A percentile compares a stretch with the other conserved stretches of the same genome.
Conservation (phyloP, 2,113 vertebrate species). For the Sphaerodactylus townsendi region DNA sequence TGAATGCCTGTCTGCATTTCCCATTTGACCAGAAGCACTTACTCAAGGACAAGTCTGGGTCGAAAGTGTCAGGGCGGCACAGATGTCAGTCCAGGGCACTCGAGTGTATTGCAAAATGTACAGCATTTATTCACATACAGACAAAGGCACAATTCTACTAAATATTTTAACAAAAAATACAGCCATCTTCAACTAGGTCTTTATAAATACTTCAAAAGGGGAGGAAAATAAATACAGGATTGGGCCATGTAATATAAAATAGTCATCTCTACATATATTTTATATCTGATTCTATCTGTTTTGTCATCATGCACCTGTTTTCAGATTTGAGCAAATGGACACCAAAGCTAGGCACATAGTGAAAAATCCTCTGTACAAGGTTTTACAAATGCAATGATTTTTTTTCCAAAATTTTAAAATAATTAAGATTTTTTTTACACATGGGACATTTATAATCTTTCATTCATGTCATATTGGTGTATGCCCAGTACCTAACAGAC, state of each 20-base stretch:
- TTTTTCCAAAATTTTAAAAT: slow-evolving; percentile 63
- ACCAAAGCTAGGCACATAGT: slow-evolving; percentile 86
- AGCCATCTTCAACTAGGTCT: slow-evolving; percentile 83
- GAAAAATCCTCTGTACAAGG: slow-evolving; percentile 82
- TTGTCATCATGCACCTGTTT: slow-evolving; percentile 80
- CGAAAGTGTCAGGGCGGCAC: background rate
- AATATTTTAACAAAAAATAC: slow-evolving; percentile 86
- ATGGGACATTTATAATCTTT: slow-evolving; percentile 69
- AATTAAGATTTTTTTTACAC: slow-evolving; percentile 72
- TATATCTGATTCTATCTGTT: slow-evolving; percentile 71
- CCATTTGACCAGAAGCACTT: no score
- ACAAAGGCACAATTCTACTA: slow-evolving; percentile 88
- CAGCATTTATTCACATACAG: slow-evolving; percentile 88
- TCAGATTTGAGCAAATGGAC: slow-evolving; percentile 79
- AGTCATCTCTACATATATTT: slow-evolving; percentile 85
- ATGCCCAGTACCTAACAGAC: slow-evolving; percentile 72
- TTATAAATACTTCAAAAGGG: slow-evolving; percentile 87
- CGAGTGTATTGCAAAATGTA: slow-evolving; percentile 81
- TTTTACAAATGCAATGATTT: slow-evolving; percentile 77
- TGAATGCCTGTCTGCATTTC: no score
- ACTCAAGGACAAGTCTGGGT: no score
- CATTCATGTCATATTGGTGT: slow-evolving; percentile 57
- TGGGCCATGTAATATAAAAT: slow-evolving; percentile 85
- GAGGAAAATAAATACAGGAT: slow-evolving; percentile 85
- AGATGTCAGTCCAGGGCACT: slow-evolving; percentile 40